Conservation (phyloP, 2,888 invertebrate genomes). For the Ormyrus nitidulus region DNA sequence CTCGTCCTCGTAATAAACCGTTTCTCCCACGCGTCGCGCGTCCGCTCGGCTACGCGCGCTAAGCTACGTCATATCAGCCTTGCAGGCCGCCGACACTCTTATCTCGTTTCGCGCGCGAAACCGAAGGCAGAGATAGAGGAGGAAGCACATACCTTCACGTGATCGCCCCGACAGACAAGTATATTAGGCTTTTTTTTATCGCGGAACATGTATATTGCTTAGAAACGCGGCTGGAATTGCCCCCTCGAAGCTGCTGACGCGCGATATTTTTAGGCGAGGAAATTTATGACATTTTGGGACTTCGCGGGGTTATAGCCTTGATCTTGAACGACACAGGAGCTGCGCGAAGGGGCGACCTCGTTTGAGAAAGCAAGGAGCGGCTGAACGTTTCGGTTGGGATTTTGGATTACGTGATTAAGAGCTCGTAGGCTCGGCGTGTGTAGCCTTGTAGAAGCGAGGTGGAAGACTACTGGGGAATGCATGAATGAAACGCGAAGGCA, state of each 20-base stretch:
- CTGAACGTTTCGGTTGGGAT: not conserved
- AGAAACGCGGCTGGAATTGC: too few species aligned
- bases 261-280: not conserved
- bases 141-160: too few species aligned
- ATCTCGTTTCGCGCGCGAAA: too few species aligned
- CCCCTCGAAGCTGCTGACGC: not conserved
- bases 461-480: not conserved
- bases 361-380: too few species aligned
- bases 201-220: too few species aligned
- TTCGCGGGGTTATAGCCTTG: not conserved
- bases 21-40: constrained; percentile 34
- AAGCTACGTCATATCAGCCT: too few species aligned
- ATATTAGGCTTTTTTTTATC: too few species aligned
- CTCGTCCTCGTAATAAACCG: constrained; percentile 7
- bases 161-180: too few species aligned
- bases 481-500: constrained; percentile 9
- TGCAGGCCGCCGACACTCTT: too few species aligned
- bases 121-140: too few species aligned
- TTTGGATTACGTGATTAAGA: constrained; percentile 32
- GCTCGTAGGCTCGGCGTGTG: not conserved
- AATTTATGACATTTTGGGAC: too few species aligned
- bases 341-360: too few species aligned
- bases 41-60: not conserved
- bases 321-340: constrained; percentile 18
- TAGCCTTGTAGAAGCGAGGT: not conserved